Evolutionary conservation across 1,140 invertebrate species (phyloP).

Genomic region (Micrasema longulum): DNA sequence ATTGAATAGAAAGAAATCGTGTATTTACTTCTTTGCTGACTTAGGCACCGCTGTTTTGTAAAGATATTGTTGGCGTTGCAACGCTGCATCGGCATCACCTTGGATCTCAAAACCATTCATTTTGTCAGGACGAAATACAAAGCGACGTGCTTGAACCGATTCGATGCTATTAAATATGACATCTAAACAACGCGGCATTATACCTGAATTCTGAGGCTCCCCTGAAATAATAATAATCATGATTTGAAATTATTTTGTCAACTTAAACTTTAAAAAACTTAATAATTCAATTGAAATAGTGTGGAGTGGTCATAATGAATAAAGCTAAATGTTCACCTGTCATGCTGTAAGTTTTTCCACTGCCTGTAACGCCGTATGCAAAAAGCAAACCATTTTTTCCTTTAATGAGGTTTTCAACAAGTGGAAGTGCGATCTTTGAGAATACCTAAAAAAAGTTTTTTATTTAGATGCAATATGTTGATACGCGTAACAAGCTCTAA

Average conservation of each 20-base stretch:
- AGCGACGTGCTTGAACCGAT: constrained; percentile 82
- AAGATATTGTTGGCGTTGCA: constrained; percentile 75
- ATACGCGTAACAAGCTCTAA: no score
- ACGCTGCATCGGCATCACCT: constrained; percentile 86
- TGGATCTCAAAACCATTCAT: constrained; percentile 95
- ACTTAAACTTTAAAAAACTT: not conserved
- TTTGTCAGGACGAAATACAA: constrained; percentile 92
- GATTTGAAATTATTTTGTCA: not conserved
- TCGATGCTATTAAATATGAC: constrained; percentile 92
- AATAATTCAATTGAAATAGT: not conserved
- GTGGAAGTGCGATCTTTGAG: constrained; percentile 84
- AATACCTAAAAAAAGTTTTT: constrained; percentile 74
- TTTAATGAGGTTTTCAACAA: constrained; percentile 84
- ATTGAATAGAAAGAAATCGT: not conserved
- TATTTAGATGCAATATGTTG: no score
- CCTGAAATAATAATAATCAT: constrained; percentile 56
- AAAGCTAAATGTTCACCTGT: constrained; percentile 68
- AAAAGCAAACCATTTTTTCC: constrained; percentile 93
- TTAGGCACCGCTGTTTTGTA: constrained; percentile 44
- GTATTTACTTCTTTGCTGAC: constrained; percentile 46
- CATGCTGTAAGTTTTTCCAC: constrained; percentile 97
- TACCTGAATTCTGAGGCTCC: constrained; percentile 80
- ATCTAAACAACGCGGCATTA: constrained; percentile 90
- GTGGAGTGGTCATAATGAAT: not conserved
- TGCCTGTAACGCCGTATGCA: constrained; percentile 96